Conservation (phyloP, 2,888 invertebrate species). For the Amphipyra tragopoginis region DNA sequence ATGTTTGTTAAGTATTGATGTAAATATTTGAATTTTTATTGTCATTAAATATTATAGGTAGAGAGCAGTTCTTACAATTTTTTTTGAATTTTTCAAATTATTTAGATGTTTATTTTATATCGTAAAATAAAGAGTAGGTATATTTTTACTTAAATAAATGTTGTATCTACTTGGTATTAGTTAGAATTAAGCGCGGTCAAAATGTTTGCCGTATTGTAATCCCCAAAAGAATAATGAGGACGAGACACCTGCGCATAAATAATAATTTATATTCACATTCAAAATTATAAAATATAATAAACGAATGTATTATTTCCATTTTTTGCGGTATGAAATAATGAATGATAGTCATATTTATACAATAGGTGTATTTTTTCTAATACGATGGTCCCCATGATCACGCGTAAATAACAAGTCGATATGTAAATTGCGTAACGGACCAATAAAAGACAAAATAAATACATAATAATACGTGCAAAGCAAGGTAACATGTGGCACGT, state of each 20-base stretch:
- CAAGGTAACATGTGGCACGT: background rate
- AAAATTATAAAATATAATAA: background rate
- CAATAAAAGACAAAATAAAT: conserved; percentile 10
- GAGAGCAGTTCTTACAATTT: no score
- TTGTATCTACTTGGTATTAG: no score
- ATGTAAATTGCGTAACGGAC: conserved; percentile 23
- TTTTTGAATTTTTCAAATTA: no score
- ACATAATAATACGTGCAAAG: conserved; percentile 4
- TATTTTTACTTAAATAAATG: no score
- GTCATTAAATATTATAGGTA: no score
- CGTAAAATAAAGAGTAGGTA: no score
- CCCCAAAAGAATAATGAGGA: conserved; percentile 33
- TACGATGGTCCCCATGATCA: conserved; percentile 1
- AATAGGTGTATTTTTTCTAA: conserved; percentile 11
- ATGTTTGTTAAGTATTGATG: no score
- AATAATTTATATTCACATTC: conserved; percentile 12
- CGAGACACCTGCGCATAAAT: conserved; percentile 30
- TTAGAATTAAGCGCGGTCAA: background rate
- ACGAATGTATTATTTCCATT: background rate
- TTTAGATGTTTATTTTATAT: no score
- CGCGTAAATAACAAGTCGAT: conserved; percentile 16
- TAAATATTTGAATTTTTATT: no score
- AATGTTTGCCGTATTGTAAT: conserved; percentile 19
- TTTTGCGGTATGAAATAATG: conserved; percentile 1
- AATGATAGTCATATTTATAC: conserved; percentile 6